These are phyloP conservation scores for Drosophila mimetica DNA, from an alignment of 2,888 invertebrate species.

Conservation along the genomic window DNA sequence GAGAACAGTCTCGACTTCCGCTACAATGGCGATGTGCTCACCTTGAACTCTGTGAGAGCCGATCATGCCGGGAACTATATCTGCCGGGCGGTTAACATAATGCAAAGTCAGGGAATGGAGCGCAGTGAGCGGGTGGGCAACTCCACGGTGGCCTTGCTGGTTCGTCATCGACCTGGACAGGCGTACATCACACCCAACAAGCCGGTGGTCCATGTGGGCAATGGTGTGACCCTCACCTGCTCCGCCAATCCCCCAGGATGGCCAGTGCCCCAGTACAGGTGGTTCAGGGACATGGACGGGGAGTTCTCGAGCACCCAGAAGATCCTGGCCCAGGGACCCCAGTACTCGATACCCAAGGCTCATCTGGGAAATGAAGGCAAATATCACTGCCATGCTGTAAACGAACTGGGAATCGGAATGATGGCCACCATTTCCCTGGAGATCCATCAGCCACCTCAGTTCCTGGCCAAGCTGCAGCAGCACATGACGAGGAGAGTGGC, in stretches of 20 bases:
- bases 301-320: constrained; percentile 86
- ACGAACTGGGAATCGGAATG: constrained; percentile 94
- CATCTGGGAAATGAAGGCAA: constrained; percentile 94
- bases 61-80: constrained; percentile 95
- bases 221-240: constrained; percentile 92
- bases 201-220: constrained; percentile 93
- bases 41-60: constrained; percentile 90
- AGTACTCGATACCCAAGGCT: constrained; percentile 93
- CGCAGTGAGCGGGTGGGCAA: constrained; percentile 91
- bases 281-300: constrained; percentile 92
- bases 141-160: constrained; percentile 92
- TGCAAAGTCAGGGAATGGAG: constrained; percentile 90
- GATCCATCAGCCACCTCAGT: constrained; percentile 94
- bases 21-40: constrained; percentile 91
- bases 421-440: constrained; percentile 92
- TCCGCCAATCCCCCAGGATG: constrained; percentile 96
- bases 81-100: constrained; percentile 93
- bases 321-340: constrained; percentile 91
- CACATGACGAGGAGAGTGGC: constrained; percentile 92
- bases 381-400: constrained; percentile 95
- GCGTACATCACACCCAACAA: constrained; percentile 93
- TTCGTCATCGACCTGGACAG: constrained; percentile 94
- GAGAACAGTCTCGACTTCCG: constrained; percentile 93
- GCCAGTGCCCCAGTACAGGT: constrained; percentile 94
- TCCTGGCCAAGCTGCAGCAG: constrained; percentile 92